Evolutionary conservation across 2,113 vertebrate species (phyloP).

Genomic region (Platysteira castanea): DNA sequence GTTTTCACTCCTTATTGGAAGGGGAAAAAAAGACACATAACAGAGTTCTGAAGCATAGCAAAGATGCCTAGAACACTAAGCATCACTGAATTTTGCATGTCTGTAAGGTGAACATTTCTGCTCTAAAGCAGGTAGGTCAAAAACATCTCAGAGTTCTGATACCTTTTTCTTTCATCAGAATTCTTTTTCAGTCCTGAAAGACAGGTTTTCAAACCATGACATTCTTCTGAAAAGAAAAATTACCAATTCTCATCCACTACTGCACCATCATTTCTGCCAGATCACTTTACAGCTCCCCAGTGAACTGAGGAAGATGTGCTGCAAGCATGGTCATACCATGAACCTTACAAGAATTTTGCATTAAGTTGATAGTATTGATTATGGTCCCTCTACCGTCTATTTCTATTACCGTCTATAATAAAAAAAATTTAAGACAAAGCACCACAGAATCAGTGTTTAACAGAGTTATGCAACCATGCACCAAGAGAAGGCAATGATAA

Average conservation of each 20-base stretch:
- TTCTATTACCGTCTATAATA: too few relatives aligned
- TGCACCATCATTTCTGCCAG: background rate
- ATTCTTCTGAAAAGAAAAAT: background rate
- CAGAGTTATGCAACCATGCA: background rate
- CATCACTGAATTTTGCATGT: background rate
- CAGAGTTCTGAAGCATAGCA: background rate
- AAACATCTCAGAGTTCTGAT: background rate
- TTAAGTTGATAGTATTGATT: background rate
- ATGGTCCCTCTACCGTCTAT: rapidly evolving
- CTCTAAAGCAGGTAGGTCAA: background rate
- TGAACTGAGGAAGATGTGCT: background rate
- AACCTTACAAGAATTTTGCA: background rate
- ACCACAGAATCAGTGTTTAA: background rate
- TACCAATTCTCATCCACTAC: background rate
- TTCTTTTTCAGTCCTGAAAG: background rate
- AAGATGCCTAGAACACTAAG: background rate
- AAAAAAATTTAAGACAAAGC: background rate
- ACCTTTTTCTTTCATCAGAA: background rate
- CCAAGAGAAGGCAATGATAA: background rate
- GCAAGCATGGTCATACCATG: background rate
- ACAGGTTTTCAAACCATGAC: background rate
- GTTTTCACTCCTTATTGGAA: background rate
- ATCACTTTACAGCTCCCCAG: background rate
- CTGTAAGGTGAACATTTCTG: background rate
- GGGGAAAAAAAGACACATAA: background rate